These are phyloP conservation scores for Liasis olivaceus DNA, from an alignment of 2,797 vertebrate genomes.

Conservation along the genomic window DNA sequence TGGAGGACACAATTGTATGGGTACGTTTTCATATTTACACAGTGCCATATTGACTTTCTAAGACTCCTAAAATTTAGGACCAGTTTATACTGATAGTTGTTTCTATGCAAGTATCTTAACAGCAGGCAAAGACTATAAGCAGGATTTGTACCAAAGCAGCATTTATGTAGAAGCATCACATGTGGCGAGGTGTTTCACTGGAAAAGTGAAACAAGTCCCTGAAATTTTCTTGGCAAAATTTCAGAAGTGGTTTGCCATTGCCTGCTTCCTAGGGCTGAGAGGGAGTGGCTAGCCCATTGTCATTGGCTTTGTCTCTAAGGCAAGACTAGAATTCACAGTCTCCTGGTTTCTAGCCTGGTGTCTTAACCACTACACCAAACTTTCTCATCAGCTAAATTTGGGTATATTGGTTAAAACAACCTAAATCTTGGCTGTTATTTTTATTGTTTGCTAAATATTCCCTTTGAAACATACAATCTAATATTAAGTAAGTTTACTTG, in stretches of 20 bases:
- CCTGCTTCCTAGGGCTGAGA: not conserved
- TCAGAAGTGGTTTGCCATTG: not conserved
- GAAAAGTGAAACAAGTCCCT: not conserved
- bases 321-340: not conserved
- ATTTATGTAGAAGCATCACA: not conserved
- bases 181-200: not conserved
- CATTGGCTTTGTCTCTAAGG: not conserved
- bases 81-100: not conserved
- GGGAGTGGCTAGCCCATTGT: not conserved
- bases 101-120: too few relatives aligned
- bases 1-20: slow-evolving; percentile 81
- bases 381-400: too few relatives aligned
- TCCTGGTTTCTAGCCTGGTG: not conserved
- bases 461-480: not conserved
- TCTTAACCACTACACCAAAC: too few relatives aligned
- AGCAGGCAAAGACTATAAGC: not conserved
- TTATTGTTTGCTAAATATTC: not conserved
- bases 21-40: slow-evolving; percentile 61
- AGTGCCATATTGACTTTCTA: not conserved
- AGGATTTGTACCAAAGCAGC: not conserved
- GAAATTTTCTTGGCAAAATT: not conserved
- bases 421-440: not conserved
- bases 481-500: not conserved
- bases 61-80: not conserved
- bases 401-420: not conserved